Base-by-base conservation (phyloP, 2,888 invertebrate species). In the Chalcosyrphus nemorum region DNA sequence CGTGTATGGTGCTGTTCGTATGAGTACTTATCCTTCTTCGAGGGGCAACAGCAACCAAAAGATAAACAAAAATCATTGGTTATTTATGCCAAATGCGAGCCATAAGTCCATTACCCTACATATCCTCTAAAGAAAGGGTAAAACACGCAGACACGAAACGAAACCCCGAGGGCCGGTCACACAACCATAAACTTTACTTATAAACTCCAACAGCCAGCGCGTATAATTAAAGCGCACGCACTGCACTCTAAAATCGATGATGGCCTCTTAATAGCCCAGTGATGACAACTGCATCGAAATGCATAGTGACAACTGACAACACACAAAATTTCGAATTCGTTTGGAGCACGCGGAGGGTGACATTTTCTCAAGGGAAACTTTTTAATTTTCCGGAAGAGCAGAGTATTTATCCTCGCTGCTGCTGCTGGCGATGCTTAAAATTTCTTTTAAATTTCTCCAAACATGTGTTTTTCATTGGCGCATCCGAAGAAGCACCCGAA, bases 261-360 rank as follows among this genome's bases (percentile, higher is more conserved):
- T 84, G 68, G 68, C 57, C 80, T 11, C 63, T 68, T 80, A 65
- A 84, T 80, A 84, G 84, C 61, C 29, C 27, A 70, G 68, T 70
- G 80, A 75, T 80, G 84, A 80, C 84, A 84, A 74, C 84, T 84
- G 74, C 52, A 75, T 27, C 82, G 61, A 72, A 66, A 47, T 66
- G 52, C 65, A 43, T 38, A 27, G 35, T 56, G 45, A 32, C 52
- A 45, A 59, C 52, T n/a, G n/a, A n/a, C n/a, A n/a, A n/a, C n/a
- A n/a, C n/a, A n/a, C n/a, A n/a, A 61, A 32, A 35, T 61, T 68
- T 76, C 66, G 57, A 27, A 7, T 29, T 19, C 24, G 9, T 41
- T 2, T 59, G 17, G 5, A 4, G 1, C 2, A 32, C 1, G 17
- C 19, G 32, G 1, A 9, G 29, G 21, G 19, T 65, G 32, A 24